Evolutionary conservation across 2,888 invertebrate genomes (phyloP).

Genomic region (Erebia epiphron): DNA sequence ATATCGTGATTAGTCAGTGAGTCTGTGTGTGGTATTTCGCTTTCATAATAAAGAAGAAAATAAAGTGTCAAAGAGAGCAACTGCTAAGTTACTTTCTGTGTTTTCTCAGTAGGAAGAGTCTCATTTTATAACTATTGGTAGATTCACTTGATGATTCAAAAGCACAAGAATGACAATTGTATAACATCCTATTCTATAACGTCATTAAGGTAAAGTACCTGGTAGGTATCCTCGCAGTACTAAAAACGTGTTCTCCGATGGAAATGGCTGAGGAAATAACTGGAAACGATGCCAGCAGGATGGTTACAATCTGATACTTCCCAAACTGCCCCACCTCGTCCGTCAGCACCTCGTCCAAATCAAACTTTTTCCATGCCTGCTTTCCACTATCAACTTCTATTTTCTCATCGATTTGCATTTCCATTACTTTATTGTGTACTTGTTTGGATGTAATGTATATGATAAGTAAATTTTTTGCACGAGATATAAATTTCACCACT

Average conservation of each 20-base stretch:
- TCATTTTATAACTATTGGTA: too few species aligned
- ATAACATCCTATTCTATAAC: too few species aligned
- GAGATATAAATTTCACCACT: too few species aligned
- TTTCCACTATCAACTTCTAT: constrained; percentile 37
- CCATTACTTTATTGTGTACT: neutral
- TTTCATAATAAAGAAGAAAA: too few species aligned
- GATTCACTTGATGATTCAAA: too few species aligned
- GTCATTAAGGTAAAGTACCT: constrained; percentile 51
- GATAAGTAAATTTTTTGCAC: too few species aligned
- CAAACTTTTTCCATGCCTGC: constrained; percentile 46
- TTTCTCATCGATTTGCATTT: constrained; percentile 54
- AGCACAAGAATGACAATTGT: too few species aligned
- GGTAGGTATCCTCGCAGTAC: constrained; percentile 68
- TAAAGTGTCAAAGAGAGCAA: too few species aligned
- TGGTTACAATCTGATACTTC: constrained; percentile 64
- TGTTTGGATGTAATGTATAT: neutral
- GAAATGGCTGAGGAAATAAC: constrained; percentile 74
- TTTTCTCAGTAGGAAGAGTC: too few species aligned
- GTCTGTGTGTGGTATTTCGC: too few species aligned
- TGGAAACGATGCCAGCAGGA: constrained; percentile 65
- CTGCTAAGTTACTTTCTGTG: too few species aligned
- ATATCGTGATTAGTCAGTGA: too few species aligned
- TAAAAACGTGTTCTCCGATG: constrained; percentile 73
- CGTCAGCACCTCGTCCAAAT: constrained; percentile 66
- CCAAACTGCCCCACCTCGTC: constrained; percentile 74